A percentile compares a stretch with the other conserved stretches of the same genome.
Conservation (phyloP, 2,113 vertebrate genomes). For the Pluvianellus socialis region DNA sequence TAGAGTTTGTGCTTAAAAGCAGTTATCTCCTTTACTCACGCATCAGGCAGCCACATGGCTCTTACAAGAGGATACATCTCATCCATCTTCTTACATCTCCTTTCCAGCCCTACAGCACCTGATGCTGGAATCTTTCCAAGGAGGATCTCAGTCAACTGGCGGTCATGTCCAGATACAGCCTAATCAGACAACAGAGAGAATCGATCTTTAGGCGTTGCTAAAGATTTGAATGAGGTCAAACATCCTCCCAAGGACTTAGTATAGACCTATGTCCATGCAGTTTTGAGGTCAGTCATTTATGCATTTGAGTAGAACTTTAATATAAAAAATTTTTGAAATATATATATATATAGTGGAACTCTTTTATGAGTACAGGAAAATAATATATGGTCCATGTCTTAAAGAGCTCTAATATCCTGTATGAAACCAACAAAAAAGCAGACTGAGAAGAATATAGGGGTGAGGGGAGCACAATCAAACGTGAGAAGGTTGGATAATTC, state of each 20-base stretch:
- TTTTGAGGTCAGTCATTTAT: neutral
- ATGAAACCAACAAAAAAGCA: neutral
- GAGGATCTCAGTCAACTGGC: neutral
- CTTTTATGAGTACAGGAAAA: neutral
- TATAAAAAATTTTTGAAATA: too few species aligned
- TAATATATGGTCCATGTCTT: neutral
- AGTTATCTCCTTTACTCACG: neutral
- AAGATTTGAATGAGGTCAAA: neutral
- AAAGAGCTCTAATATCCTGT: neutral
- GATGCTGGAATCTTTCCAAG: neutral
- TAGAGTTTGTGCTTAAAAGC: neutral
- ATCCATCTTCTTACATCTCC: neutral
- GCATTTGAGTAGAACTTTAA: neutral
- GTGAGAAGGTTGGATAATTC: neutral
- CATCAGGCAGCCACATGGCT: neutral
- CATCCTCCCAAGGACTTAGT: neutral
- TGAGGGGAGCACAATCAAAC: neutral
- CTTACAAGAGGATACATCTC: neutral
- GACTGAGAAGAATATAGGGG: neutral
- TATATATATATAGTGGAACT: fast-evolving
- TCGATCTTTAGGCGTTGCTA: neutral
- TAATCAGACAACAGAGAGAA: neutral
- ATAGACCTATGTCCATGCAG: neutral
- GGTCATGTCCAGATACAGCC: neutral
- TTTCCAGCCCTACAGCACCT: neutral